Percentiles rank a stretch among this genome's conserved stretches.
Conservation (phyloP, 2,797 vertebrate genomes). For the Paratrypauchen microcephalus region DNA sequence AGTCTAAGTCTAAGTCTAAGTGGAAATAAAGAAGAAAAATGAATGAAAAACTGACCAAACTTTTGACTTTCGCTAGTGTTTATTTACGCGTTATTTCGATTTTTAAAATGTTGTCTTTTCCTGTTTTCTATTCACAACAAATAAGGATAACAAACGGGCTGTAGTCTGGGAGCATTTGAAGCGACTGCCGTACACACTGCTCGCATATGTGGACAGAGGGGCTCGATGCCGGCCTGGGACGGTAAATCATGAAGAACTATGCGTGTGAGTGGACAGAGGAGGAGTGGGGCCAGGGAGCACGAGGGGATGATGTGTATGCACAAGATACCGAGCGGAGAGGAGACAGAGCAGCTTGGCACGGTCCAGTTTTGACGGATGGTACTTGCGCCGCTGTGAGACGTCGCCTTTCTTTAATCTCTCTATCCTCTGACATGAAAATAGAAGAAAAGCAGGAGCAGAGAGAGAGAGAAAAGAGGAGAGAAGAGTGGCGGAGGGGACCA, state of each 20-base stretch:
- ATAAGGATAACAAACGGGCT: constrained; percentile 58
- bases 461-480: constrained; percentile 9
- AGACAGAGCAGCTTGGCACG: constrained; percentile 57
- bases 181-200: constrained; percentile 57
- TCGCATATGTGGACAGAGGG: constrained; percentile 39
- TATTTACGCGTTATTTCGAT: constrained; percentile 28
- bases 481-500: constrained; percentile 47
- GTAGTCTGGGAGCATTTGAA: constrained; percentile 65
- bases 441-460: constrained; percentile 37
- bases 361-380: constrained; percentile 67
- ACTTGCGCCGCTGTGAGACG: constrained; percentile 58
- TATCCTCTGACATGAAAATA: constrained; percentile 65
- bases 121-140: constrained; percentile 50
- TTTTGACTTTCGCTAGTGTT: too few species aligned
- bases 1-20: too few species aligned
- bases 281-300: constrained; percentile 50
- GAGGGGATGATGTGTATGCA: constrained; percentile 48
- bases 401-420: constrained; percentile 69
- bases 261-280: constrained; percentile 46
- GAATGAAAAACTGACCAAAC: too few species aligned
- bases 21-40: too few species aligned
- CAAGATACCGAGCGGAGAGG: constrained; percentile 28
- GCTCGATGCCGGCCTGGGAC: constrained; percentile 38
- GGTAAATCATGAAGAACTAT: constrained; percentile 54
- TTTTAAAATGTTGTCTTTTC: constrained; percentile 61